phyloP scores from a whole-genome alignment of 2,797 vertebrate species.

The Basileuterus tristriatus region DNA sequence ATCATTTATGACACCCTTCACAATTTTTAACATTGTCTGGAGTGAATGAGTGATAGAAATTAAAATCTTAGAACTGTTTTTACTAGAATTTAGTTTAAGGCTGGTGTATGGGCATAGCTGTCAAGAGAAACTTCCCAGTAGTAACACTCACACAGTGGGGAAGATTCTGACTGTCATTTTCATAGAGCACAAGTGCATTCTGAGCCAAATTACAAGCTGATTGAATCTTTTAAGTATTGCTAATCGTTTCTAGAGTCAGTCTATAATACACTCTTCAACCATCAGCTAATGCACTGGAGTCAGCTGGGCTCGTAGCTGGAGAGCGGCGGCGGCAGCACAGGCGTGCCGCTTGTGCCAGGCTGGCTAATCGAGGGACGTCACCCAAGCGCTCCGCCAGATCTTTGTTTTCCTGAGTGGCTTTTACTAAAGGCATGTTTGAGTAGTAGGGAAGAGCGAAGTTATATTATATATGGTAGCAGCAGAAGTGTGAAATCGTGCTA shows the following conservation, averaged over 20 bases:
- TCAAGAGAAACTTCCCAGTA: slow-evolving; percentile 18
- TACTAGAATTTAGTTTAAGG: slow-evolving; percentile 22
- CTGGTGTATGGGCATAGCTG: not conserved
- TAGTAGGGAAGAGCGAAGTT: not conserved
- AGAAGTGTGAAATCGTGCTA: not conserved
- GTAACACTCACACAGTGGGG: not conserved
- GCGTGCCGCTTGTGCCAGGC: not conserved
- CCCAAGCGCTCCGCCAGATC: rapidly evolving
- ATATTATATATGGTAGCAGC: not conserved
- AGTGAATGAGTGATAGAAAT: slow-evolving; percentile 37
- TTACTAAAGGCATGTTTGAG: not conserved
- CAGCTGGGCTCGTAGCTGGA: not conserved
- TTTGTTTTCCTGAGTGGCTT: not conserved
- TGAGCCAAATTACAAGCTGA: slow-evolving; percentile 25
- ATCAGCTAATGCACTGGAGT: not conserved
- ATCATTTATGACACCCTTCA: not conserved
- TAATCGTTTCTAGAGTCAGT: not conserved
- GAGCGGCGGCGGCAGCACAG: not conserved
- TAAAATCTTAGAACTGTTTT: slow-evolving; percentile 37
- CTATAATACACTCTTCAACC: not conserved
- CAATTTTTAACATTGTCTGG: slow-evolving; percentile 11
- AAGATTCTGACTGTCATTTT: slow-evolving; percentile 13
- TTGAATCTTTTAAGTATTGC: not conserved
- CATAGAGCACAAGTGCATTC: not conserved
- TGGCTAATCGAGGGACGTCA: not conserved